A percentile compares a stretch with the other conserved stretches of the same genome.
Evolutionary conservation across 2,113 vertebrate species (phyloP).

Genomic region (Oreochromis tanganicae): DNA sequence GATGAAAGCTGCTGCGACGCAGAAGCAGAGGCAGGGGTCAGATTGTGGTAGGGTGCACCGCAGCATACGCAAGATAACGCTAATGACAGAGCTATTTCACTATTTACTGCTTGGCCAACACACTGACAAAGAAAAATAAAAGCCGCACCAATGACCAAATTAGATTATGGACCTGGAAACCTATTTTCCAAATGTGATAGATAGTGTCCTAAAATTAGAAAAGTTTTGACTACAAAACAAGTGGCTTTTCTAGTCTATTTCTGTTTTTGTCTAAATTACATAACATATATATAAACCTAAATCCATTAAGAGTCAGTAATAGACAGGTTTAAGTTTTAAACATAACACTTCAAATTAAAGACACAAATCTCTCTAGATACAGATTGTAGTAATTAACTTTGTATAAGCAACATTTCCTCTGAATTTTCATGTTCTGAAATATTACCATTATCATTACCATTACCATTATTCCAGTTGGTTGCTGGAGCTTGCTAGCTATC

Average conservation of each 20-base stretch:
- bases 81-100: constrained; percentile 26
- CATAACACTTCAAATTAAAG: neutral
- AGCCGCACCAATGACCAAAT: neutral
- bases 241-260: neutral
- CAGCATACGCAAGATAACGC: constrained; percentile 24
- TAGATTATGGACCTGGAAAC: neutral
- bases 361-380: neutral
- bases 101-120: constrained; percentile 12
- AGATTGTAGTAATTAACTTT: too few species aligned
- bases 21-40: constrained; percentile 30
- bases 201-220: neutral
- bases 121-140: neutral
- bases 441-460: too few species aligned
- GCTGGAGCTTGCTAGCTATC: neutral
- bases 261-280: neutral
- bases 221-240: neutral
- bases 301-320: neutral
- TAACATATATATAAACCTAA: neutral
- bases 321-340: neutral
- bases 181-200: neutral
- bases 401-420: too few species aligned
- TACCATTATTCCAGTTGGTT: neutral
- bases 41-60: constrained; percentile 13
- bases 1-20: constrained; percentile 53
- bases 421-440: too few species aligned